Evolutionary conservation across 2,888 invertebrate genomes (phyloP), one percentile per base, ranked within the genome.

Genomic region (Unio pictorum): DNA sequence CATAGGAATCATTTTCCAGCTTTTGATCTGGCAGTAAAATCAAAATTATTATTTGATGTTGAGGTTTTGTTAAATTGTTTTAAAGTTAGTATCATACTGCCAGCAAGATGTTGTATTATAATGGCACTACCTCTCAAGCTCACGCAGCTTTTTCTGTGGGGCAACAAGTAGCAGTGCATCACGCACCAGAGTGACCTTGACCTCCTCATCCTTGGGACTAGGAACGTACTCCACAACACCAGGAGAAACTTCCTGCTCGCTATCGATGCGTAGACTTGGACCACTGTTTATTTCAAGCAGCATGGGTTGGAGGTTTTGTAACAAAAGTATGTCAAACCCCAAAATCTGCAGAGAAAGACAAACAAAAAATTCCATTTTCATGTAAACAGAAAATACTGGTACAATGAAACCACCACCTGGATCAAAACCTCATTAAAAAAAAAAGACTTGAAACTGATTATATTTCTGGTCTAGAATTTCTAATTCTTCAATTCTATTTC

Each of bases 201-300:
- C 90, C 61, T 90, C 89, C 79, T 90, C 86, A 71, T 90, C 90
- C 70, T 89, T 87, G 2, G 84, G 79, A 71, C 88, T 87, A 28
- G 78, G 79, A 8, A 86, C 57, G 72, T 84, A 84, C 65, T 87
- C 86, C 23, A 75, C 71, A 56, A 87, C 81, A 4, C 89, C 88
- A 0, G 85, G 82, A 1, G 84, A 67, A 0, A 88, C 74, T 64
- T 90, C 89, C 28, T 82, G 85, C 75, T 90, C 90, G 67, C 87
- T 89, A 73, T 90, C 91, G 15, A 91, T 88, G 30, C 90, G 86
- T 15, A 84, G 78, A 66, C 91, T 91, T 3, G 91, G 91, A 70
- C 90, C 91, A 18, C 91, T 87, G 81, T 91, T 92, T 23, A 92
- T 90, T 81, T 91, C 91, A 54, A 91, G 82, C 55, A 91, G 81